These are phyloP conservation scores for Oreochromis mossambicus DNA, from an alignment of 2,797 vertebrate species.

Conservation along the genomic window DNA sequence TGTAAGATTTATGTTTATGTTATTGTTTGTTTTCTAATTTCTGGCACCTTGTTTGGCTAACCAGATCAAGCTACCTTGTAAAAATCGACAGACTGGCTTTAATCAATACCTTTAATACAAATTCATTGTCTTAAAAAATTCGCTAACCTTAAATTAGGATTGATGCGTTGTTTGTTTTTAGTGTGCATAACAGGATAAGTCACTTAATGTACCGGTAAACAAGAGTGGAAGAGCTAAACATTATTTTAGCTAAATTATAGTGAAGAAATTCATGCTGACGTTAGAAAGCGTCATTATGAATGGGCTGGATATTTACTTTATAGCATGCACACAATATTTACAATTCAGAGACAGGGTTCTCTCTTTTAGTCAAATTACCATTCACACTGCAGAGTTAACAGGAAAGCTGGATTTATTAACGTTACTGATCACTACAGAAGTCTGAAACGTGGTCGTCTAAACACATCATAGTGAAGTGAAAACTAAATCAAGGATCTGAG, in stretches of 20 bases:
- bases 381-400: background rate
- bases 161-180: background rate
- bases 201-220: background rate
- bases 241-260: background rate
- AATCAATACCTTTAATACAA: background rate
- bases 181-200: rapidly evolving
- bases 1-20: background rate
- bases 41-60: background rate
- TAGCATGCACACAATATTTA: background rate
- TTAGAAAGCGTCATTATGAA: rapidly evolving
- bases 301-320: background rate
- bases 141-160: background rate
- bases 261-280: rapidly evolving
- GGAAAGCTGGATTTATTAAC: background rate
- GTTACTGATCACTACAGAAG: background rate
- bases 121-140: background rate
- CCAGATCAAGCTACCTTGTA: background rate
- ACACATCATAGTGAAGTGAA: background rate
- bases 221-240: background rate
- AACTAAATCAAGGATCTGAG: background rate
- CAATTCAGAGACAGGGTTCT: background rate
- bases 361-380: rapidly evolving
- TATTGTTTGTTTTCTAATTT: background rate
- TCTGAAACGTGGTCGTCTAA: background rate
- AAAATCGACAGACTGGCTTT: background rate